phyloP scores from a whole-genome alignment of 2,888 invertebrate genomes.

The Cantharis flavilabris region DNA sequence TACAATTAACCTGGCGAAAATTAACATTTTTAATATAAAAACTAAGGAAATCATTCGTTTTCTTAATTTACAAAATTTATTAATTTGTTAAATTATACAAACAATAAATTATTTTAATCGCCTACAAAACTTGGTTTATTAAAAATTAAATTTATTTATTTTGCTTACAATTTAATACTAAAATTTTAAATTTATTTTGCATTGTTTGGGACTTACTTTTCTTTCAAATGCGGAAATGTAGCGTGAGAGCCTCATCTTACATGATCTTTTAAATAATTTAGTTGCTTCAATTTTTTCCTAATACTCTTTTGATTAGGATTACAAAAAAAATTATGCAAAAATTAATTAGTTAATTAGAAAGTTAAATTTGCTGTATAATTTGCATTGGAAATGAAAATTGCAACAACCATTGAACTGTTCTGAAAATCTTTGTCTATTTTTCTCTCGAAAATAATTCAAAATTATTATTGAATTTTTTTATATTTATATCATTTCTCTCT shows the following conservation, averaged over 20 bases:
- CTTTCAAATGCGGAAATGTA: background rate
- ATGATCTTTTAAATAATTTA: background rate
- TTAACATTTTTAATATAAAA: background rate
- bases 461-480: no score
- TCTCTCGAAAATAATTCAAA: background rate
- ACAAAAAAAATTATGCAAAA: background rate
- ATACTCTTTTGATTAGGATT: background rate
- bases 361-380: background rate
- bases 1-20: background rate
- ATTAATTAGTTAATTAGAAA: background rate
- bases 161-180: background rate
- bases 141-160: background rate
- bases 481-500: no score
- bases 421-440: background rate
- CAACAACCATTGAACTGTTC: background rate
- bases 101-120: background rate
- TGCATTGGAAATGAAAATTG: background rate
- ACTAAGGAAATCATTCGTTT: background rate
- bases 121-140: background rate
- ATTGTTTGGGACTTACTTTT: background rate
- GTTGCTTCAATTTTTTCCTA: background rate
- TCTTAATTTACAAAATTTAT: background rate
- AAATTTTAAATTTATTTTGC: background rate
- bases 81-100: background rate
- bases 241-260: background rate